Conservation (phyloP, 2,113 vertebrate genomes). For the Syngnathoides biaculeatus region DNA sequence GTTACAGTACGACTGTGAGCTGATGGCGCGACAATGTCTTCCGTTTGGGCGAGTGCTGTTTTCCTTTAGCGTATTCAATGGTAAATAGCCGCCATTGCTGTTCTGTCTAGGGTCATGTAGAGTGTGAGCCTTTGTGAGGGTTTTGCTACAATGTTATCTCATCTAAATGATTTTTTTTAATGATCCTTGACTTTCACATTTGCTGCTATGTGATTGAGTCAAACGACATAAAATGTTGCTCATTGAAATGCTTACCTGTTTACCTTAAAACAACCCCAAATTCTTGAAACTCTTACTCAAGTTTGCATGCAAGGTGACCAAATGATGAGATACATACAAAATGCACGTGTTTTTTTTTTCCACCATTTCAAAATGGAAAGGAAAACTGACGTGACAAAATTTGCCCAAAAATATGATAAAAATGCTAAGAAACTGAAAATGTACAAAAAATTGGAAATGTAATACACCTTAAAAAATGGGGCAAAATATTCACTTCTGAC, state of each 20-base stretch:
- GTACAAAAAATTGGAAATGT: not conserved
- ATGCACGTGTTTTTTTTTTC: not conserved
- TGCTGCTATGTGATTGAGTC: not conserved
- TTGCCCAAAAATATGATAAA: not conserved
- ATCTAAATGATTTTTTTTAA: not conserved
- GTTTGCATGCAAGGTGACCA: slow-evolving; percentile 32
- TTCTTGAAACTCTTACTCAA: not conserved
- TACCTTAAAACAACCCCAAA: not conserved
- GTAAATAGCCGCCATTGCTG: not conserved
- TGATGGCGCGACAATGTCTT: not conserved
- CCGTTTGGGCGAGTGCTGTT: not conserved
- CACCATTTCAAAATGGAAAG: not conserved
- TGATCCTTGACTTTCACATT: not conserved
- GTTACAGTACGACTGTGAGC: slow-evolving; percentile 12
- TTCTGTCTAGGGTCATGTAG: not conserved
- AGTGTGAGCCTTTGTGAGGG: not conserved
- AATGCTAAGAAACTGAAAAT: not conserved
- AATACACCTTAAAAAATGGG: not conserved
- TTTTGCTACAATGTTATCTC: not conserved
- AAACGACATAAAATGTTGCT: not conserved
- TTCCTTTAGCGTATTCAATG: slow-evolving; percentile 3
- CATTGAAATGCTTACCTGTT: not conserved
- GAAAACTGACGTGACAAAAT: not conserved
- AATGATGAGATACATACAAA: slow-evolving; percentile 46
- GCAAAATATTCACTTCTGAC: too few species aligned